Conservation (phyloP, 1,140 invertebrate species). For the Wasmannia auropunctata region DNA sequence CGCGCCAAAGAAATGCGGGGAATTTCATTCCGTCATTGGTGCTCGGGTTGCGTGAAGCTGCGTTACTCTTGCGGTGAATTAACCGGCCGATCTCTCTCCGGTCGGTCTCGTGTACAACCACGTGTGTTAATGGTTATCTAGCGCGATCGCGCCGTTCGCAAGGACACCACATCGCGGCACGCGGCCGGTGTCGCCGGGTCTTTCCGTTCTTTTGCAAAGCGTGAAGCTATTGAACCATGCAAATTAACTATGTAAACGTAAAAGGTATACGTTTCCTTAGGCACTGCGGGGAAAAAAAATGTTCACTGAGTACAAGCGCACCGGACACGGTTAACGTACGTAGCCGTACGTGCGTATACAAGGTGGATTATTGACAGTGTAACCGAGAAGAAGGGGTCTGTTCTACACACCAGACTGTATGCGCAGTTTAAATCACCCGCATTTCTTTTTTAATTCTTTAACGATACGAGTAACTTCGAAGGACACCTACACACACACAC, state of each 20-base stretch:
- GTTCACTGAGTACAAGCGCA: neutral
- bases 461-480: neutral
- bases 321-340: neutral
- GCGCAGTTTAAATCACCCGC: neutral
- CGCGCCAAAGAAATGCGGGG: constrained; percentile 8
- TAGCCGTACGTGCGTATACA: neutral
- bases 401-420: neutral
- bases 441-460: neutral
- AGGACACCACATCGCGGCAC: neutral
- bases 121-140: neutral
- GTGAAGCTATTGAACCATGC: neutral
- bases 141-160: neutral
- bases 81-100: neutral
- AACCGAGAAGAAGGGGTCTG: neutral
- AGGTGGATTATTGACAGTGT: neutral
- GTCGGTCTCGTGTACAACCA: neutral
- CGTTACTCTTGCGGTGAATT: neutral
- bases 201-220: neutral
- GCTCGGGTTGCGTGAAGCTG: constrained; percentile 6
- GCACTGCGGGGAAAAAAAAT: neutral
- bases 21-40: constrained; percentile 7
- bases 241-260: constrained; percentile 1
- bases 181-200: neutral
- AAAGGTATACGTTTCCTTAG: neutral
- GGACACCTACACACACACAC: neutral